Conservation (phyloP, 2,113 vertebrate genomes). For the Antennarius striatus region DNA sequence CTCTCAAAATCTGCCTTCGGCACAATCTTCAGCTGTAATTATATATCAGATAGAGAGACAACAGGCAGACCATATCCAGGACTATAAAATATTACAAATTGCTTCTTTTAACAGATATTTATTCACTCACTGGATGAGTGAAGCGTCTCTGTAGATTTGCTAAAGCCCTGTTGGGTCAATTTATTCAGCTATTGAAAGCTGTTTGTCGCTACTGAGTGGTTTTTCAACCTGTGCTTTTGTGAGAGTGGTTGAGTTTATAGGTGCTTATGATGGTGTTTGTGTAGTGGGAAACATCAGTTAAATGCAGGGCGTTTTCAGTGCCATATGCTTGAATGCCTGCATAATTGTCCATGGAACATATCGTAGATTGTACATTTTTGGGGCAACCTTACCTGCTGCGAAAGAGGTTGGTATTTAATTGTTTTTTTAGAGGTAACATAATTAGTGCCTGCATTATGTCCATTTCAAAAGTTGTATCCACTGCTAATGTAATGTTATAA, state of each 20-base stretch:
- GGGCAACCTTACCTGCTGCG: background rate
- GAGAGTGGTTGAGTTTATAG: slow-evolving; percentile 29
- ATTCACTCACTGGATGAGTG: slow-evolving; percentile 19
- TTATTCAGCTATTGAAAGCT: slow-evolving; percentile 24
- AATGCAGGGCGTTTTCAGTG: slow-evolving; percentile 3
- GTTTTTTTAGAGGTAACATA: background rate
- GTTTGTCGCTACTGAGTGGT: slow-evolving; percentile 21
- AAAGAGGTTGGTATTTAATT: background rate
- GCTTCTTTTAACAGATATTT: slow-evolving; percentile 22
- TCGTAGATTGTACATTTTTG: background rate
- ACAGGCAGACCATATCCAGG: slow-evolving; percentile 25
- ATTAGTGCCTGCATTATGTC: background rate
- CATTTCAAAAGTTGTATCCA: background rate
- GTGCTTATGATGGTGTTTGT: slow-evolving; percentile 22
- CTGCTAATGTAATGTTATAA: background rate
- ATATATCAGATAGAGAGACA: slow-evolving; percentile 50
- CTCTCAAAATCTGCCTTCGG: slow-evolving; percentile 52
- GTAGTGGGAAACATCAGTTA: slow-evolving; percentile 25
- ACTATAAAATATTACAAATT: slow-evolving; percentile 25
- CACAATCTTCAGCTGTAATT: slow-evolving; percentile 56
- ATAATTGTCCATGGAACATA: slow-evolving; percentile 1
- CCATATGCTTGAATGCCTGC: slow-evolving; percentile 30
- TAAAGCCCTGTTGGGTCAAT: slow-evolving; percentile 24
- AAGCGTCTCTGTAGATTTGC: slow-evolving; percentile 7
- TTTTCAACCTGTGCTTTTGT: slow-evolving; percentile 22